These are phyloP conservation scores for Drosophila conformis DNA, from an alignment of 2,888 invertebrate genomes.

Conservation along the genomic window DNA sequence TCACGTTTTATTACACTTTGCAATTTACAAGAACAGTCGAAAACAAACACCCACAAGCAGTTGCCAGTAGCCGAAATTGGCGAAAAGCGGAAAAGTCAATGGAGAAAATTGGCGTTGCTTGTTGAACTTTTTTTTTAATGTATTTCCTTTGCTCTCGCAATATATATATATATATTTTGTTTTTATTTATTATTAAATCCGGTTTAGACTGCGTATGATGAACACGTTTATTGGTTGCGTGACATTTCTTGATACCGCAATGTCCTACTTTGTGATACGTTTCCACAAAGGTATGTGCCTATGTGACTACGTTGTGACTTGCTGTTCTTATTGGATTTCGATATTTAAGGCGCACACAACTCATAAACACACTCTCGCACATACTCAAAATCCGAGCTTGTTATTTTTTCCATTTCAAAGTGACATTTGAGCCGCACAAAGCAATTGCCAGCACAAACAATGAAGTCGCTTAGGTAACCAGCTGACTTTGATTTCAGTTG, in stretches of 20 bases:
- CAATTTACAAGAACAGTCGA: constrained; percentile 36
- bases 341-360: constrained; percentile 29
- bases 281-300: background rate
- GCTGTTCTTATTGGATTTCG: constrained; percentile 45
- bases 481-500: constrained; percentile 31
- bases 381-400: constrained; percentile 28
- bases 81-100: background rate
- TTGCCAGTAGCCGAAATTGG: constrained; percentile 7
- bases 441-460: constrained; percentile 17
- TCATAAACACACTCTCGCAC: constrained; percentile 17
- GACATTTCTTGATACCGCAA: constrained; percentile 19
- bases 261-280: background rate
- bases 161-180: constrained; percentile 3
- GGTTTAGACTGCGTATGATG: constrained; percentile 65
- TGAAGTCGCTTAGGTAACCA: constrained; percentile 41
- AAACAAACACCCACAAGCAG: constrained; percentile 38
- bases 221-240: constrained; percentile 61
- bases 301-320: background rate
- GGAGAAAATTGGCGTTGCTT: constrained; percentile 18
- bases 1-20: constrained; percentile 66
- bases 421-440: constrained; percentile 28
- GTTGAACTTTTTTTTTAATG: constrained; percentile 56
- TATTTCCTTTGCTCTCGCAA: constrained; percentile 28
- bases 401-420: constrained; percentile 41
- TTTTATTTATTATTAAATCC: constrained; percentile 65